phyloP scores from a whole-genome alignment of 2,797 vertebrate genomes.

The Trematocara caparti region DNA sequence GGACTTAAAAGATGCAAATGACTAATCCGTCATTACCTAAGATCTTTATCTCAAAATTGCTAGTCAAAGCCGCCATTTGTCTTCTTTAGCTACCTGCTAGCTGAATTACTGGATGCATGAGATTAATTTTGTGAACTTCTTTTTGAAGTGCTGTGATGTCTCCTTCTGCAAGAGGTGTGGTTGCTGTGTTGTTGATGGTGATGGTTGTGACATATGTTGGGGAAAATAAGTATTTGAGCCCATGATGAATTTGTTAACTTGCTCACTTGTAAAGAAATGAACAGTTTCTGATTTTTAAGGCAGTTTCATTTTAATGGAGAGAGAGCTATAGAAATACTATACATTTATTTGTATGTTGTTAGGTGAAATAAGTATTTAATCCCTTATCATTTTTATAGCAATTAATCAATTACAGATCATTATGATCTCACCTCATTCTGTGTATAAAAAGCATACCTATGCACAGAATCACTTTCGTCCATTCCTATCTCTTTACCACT shows the following conservation, averaged over 20 bases:
- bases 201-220: not conserved
- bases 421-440: not conserved
- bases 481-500: not conserved
- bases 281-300: not conserved
- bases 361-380: not conserved
- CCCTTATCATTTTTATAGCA: not conserved
- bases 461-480: not conserved
- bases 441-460: not conserved
- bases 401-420: not conserved
- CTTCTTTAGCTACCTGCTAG: constrained; percentile 43
- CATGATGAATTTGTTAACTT: not conserved
- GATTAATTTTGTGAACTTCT: constrained; percentile 67
- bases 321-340: not conserved
- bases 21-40: constrained; percentile 73
- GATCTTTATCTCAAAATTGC: constrained; percentile 69
- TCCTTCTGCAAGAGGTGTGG: constrained; percentile 18
- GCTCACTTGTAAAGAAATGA: not conserved
- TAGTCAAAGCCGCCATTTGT: constrained; percentile 71
- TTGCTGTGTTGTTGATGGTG: not conserved
- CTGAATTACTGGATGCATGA: constrained; percentile 49
- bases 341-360: not conserved
- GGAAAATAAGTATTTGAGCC: not conserved
- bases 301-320: not conserved
- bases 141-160: constrained; percentile 48
- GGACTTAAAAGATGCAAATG: constrained; percentile 64